Evolutionary conservation across 2,888 invertebrate species (phyloP), one percentile per base, ranked within the genome.

Genomic region (Drosophila rellima): DNA sequence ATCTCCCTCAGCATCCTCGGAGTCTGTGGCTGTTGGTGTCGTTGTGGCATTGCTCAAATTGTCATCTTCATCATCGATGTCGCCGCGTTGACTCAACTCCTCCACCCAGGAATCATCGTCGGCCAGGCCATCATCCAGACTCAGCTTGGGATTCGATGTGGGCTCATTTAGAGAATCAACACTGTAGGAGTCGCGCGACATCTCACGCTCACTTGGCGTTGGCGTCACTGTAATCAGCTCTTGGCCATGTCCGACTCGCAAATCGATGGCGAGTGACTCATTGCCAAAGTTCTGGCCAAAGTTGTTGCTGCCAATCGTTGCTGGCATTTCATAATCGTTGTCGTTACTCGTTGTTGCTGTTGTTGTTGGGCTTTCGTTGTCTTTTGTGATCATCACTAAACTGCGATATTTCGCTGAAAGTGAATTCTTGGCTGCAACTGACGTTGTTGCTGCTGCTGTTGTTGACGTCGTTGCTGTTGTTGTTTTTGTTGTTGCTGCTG

Each of bases 91-190:
- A 85, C 96, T 96, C 73, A 96, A 94, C 92, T 97, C 97, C 92
- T 97, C 97, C 74, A 97, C 97, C 97, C 97, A 97, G 70, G 97
- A 97, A 91, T 97, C 97, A 92, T 97, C 97, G 90, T 97, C 97
- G 54, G 97, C 97, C 64, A 97, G 93, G 74, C 97, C 97, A 93
- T 97, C 97, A 92, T 97, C 97, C 75, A 97, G 94, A 86, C 95
- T 95, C 71, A 70, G 65, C 7, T 86, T 74, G 31, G 62, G 31
- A 40, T 35, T 55, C 2, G 18, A 11, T 13, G 29, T 29, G 5
- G 66, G 64, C 2, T 89, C 84, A 20, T 83, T 86, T 1, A 88
- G 74, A 20, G 89, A 82, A 56, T 90, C 90, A 18, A 91, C 83
- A 15, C 88, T 88, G 70, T 78, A 80, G 31, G 68, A 85, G 55